Evolutionary conservation across 2,113 vertebrate species (phyloP).

Genomic region (Hemiprocne comata): DNA sequence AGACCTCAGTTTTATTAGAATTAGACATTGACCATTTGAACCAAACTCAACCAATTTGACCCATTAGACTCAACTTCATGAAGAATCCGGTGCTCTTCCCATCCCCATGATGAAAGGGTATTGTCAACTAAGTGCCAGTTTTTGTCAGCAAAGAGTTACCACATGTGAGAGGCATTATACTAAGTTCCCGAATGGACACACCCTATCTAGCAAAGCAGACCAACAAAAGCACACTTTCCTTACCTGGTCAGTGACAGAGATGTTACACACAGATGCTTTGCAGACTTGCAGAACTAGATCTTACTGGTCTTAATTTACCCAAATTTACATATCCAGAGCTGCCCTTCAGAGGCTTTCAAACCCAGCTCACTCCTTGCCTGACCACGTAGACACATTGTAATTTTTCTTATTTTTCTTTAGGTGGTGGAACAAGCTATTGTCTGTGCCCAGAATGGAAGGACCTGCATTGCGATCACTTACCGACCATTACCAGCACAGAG

Average conservation of each 20-base stretch:
- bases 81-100: background rate
- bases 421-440: slow-evolving; percentile 18
- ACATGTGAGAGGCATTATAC: background rate
- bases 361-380: background rate
- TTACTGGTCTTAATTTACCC: background rate
- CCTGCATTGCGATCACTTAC: slow-evolving; percentile 10
- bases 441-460: slow-evolving; percentile 11
- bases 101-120: background rate
- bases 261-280: background rate
- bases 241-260: background rate
- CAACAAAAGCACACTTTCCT: background rate
- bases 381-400: background rate
- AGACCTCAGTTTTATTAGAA: background rate
- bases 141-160: background rate
- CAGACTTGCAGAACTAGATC: background rate
- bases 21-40: background rate
- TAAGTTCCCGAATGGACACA: background rate
- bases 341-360: background rate
- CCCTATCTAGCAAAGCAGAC: background rate
- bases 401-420: slow-evolving; percentile 41
- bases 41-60: background rate
- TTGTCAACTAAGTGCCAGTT: background rate
- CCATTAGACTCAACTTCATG: background rate
- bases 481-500: slow-evolving; percentile 32
- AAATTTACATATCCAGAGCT: background rate